Evolutionary conservation across 1,140 invertebrate genomes (phyloP), one percentile per base, ranked within the genome.

Genomic region (Halyomorpha halys): DNA sequence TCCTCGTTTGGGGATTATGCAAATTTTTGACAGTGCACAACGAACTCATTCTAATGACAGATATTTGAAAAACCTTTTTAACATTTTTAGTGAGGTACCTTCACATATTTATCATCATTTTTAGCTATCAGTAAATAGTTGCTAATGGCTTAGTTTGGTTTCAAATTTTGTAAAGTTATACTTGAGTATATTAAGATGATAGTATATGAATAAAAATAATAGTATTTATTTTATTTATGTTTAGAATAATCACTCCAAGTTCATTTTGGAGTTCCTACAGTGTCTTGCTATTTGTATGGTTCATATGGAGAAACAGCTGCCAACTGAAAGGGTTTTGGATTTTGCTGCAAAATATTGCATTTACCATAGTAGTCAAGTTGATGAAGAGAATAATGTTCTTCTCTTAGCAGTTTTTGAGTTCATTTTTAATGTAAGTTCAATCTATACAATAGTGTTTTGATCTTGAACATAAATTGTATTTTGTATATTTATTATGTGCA

Each of bases 341-440:
- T 84, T 83, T 73, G 72, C 78, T 16, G 76, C 78, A 11, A 79
- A 80, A 67, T 83, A 82, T 72, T 75, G 74, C 5, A 72, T 77
- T 2, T 70, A 67, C 14, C 67, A 78, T 15, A 69, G 66, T 6
- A 56, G 21, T 25, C 53, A 23, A 11, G 62, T 70, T 9, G 68
- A 70, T 6, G 70, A 70, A 27, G 68, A 69, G 3, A 61, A 66
- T 1, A 25, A 56, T 56, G 53, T 56, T 23, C 72, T 76, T 44
- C 59, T 76, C 0, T 63, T 49, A 47, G 80, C 78, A 45, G 74
- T 82, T 59, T 76, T 82, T 67, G 73, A 75, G 45, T 77, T 79
- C 44, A 79, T 80, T 60, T 80, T 82, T 68, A 74, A 79, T 73
- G 73, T 78, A 75, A 71, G 78, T 79, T 53, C n/a, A 0, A 25